These are phyloP conservation scores for Andrena bucephala DNA, from an alignment of 2,888 invertebrate genomes.

Conservation along the genomic window DNA sequence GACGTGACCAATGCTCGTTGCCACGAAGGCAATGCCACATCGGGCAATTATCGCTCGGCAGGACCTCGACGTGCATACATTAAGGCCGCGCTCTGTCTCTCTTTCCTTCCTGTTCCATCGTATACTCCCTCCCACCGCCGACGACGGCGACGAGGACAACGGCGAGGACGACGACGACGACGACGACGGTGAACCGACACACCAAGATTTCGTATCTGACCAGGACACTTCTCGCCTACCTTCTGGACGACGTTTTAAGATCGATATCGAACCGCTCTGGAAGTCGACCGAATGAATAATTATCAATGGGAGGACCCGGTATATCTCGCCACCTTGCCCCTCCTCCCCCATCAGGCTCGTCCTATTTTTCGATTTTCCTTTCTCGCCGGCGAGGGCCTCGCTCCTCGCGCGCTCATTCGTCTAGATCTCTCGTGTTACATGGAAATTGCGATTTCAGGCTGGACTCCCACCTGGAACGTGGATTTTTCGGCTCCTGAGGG, in stretches of 20 bases:
- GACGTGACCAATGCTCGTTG: constrained; percentile 77
- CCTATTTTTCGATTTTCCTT: constrained; percentile 34
- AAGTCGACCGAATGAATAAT: constrained; percentile 81
- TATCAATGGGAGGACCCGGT: constrained; percentile 77
- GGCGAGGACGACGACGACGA: constrained; percentile 47
- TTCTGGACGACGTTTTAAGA: constrained; percentile 78
- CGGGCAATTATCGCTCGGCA: constrained; percentile 82
- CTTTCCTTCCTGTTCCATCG: constrained; percentile 38
- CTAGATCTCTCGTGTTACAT: constrained; percentile 1
- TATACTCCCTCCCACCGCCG: constrained; percentile 43
- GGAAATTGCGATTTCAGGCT: constrained; percentile 2
- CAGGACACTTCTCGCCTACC: constrained; percentile 79
- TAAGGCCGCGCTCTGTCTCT: constrained; percentile 63
- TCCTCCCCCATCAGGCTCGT: not conserved
- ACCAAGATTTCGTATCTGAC: constrained; percentile 80
- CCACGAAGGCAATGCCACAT: constrained; percentile 78
- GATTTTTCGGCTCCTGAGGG: not conserved
- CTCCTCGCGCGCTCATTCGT: constrained; percentile 10
- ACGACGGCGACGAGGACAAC: constrained; percentile 40
- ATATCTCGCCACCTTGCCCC: constrained; percentile 59
- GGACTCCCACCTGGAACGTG: not conserved
- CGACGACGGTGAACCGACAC: constrained; percentile 71
- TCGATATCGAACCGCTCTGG: constrained; percentile 77
- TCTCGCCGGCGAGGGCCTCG: not conserved
- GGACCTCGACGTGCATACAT: constrained; percentile 72